Base-by-base conservation (phyloP, 1,140 invertebrate genomes). In the Cotesia vestalis region DNA sequence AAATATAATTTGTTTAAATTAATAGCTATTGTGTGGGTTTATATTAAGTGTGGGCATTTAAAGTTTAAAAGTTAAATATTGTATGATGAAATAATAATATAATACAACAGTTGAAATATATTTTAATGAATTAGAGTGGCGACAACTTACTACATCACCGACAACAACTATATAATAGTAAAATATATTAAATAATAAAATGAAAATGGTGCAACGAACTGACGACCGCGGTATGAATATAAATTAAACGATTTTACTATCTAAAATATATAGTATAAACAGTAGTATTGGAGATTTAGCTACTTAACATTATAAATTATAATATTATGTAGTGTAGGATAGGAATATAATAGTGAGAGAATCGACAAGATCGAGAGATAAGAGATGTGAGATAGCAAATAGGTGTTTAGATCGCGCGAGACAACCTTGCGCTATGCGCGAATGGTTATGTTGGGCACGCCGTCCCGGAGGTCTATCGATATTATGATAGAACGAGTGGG, bases 401-500 rank as follows among this genome's bases (percentile, higher is more conserved):
- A 27, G 27, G 27, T 27, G 27, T 38, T 61, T 61, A 46, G 73
- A 52, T 70, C 62, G 52, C 64, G 64, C 64, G 66, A 59, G 73
- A 71, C 73, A 79, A 80, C 80, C 78, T 81, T 79, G 80, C 77
- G 60, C 70, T 62, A 70, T 40, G 66, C 73, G 64, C 70, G 68
- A 67, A 63, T 72, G 69, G 72, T 67, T 69, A 68, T 72, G 73
- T 69, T 75, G 73, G 72, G 76, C 75, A 53, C 75, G 73, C 77
- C 80, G 81, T 80, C 74, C 73, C 69, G 75, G 77, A 77, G 82
- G 78, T 84, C 77, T 79, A 27, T 27, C 80, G 68, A 73, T 78
- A 82, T 83, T 83, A 81, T 81, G 80, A 83, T 80, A 80, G 73
- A 77, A 77, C 80, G 82, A 71, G 57, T 59, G 69, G 71, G 66